Conservation (phyloP, 2,888 invertebrate genomes). For the Ochlodes sylvanus region DNA sequence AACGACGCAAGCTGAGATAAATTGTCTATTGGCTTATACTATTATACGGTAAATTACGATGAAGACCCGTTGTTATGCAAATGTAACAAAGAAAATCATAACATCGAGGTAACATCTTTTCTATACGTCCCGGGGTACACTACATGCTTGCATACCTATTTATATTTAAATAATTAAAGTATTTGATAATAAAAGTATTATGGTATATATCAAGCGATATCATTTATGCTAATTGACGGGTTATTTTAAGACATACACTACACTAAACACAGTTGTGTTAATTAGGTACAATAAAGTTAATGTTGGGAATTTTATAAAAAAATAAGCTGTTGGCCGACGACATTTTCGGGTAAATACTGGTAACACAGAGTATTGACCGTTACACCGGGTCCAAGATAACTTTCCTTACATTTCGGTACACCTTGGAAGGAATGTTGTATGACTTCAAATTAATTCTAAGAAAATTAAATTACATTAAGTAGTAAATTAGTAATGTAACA, state of each 20-base stretch:
- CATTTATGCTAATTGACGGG: background rate
- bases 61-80: conserved; percentile 23
- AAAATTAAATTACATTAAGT: background rate
- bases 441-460: background rate
- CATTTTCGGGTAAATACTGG: conserved; percentile 12
- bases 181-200: background rate
- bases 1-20: background rate
- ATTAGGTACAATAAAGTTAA: conserved; percentile 11
- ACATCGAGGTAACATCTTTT: conserved; percentile 35
- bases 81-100: conserved; percentile 38
- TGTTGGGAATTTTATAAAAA: conserved; percentile 15
- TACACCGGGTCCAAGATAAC: conserved; percentile 7
- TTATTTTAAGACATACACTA: background rate
- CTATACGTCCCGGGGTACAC: conserved; percentile 23
- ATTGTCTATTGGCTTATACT: background rate
- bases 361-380: conserved; percentile 45
- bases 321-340: conserved; percentile 5
- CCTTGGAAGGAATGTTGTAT: background rate
- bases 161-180: too few species aligned
- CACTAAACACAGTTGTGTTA: background rate
- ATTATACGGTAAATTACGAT: conserved; percentile 6
- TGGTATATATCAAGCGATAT: too few species aligned
- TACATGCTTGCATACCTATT: too few species aligned
- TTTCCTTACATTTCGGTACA: background rate
- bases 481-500: background rate